Base-by-base conservation (phyloP, 2,113 vertebrate species). In the Acanthochromis polyacanthus region DNA sequence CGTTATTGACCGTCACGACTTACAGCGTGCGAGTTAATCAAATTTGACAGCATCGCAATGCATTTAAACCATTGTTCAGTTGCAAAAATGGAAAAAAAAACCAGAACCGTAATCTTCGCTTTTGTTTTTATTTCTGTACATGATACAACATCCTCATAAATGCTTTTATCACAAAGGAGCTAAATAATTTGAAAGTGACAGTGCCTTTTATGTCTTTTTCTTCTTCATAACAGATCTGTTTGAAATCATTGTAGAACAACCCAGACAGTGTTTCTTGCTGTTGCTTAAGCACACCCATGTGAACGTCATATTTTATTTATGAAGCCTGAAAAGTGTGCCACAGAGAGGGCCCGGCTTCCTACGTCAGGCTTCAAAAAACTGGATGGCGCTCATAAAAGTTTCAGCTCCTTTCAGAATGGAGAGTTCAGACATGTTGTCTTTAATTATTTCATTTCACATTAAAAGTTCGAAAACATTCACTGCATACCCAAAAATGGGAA, bases 311-410 rank as follows among this genome's bases (percentile, higher is more conserved):
- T 84, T 82, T 93, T 91, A 92, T 93, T 91, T 70, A 93, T 83
- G 30, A 75, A 60, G 70, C 70, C 78, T 85, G 82, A 86, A 90
- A 93, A 91, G 84, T 89, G 83, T 91, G 90, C 88, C 89, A 88
- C 80, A 62, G 91, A 91, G 87, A 91, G 85, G 86, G 64, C 89
- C 78, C 3, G 3, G 81, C 74, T 82, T 83, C 76, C 82, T 82
- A 82, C 50, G 40, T 90, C 88, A 81, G 76, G 60, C 74, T 80
- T 84, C 23, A 82, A 80, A 85, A 89, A 84, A 79, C 55, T 81
- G 80, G 84, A 91, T 91, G 72, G 77, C 50, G 55, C 91, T 93
- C 85, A 92, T 93, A 80, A 92, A 93, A 93, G 56, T 89, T 92
- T 91, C 60, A 92, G 72, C 57, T 77, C 65, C 84, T 83, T 80